These are phyloP conservation scores for Tokudaia tokunoshimensis DNA, from an alignment of 2,797 vertebrate genomes.

Conservation along the genomic window DNA sequence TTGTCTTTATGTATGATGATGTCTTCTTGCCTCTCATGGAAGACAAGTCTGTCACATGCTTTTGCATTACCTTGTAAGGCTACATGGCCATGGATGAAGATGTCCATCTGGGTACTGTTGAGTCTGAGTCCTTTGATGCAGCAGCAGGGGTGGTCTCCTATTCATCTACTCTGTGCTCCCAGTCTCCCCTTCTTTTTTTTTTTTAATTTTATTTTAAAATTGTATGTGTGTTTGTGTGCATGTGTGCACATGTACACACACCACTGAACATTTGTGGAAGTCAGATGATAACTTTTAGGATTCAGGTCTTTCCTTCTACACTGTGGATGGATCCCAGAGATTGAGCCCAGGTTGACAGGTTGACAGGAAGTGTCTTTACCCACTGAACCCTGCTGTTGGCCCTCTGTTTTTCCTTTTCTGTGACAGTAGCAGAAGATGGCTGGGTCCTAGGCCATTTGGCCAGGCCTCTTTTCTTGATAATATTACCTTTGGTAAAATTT, in stretches of 20 bases:
- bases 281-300: neutral
- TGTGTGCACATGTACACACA: neutral
- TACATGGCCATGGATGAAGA: slow-evolving; percentile 87
- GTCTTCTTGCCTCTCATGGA: neutral
- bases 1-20: neutral
- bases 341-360: neutral
- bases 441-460: neutral
- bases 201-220: neutral
- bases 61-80: slow-evolving; percentile 88
- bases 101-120: slow-evolving; percentile 88
- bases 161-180: neutral
- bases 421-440: neutral
- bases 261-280: neutral
- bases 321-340: neutral
- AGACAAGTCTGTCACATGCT: neutral
- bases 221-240: neutral
- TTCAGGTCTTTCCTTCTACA: neutral
- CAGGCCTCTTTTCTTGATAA: neutral
- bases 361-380: neutral
- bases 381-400: neutral
- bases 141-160: slow-evolving; percentile 72
- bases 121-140: slow-evolving; percentile 89
- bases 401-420: neutral
- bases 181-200: neutral
- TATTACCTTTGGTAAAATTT: slow-evolving; percentile 33